Percentiles rank a stretch among this genome's conserved stretches.
phyloP scores from a whole-genome alignment of 2,797 vertebrate species.

The Gymnothorax javanicus region DNA sequence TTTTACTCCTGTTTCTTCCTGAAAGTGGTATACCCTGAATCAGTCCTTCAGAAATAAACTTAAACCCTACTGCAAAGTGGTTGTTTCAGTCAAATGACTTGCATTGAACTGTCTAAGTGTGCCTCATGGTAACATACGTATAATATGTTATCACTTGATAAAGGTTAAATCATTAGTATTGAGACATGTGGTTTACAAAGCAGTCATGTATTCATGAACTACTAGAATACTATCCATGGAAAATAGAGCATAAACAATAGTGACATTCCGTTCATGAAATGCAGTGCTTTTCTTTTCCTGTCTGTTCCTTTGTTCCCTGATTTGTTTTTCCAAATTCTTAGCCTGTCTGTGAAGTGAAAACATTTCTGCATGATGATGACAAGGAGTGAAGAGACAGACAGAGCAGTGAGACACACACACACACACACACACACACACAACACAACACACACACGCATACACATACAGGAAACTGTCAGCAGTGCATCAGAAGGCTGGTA shows the following conservation, averaged over 20 bases:
- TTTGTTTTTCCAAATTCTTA: not conserved
- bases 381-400: not conserved
- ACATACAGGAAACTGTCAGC: not conserved
- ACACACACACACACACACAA: conserved; percentile 3
- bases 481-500: not conserved
- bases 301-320: not conserved
- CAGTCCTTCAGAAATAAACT: conserved; percentile 5
- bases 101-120: not conserved
- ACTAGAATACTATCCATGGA: not conserved
- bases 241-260: not conserved
- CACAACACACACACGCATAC: conserved; percentile 5
- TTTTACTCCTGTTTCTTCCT: not conserved
- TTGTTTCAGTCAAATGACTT: not conserved
- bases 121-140: not conserved
- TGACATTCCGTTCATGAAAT: not conserved
- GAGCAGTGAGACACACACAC: not conserved
- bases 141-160: not conserved
- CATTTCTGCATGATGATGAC: not conserved
- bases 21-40: conserved; percentile 2
- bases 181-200: not conserved
- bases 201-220: not conserved
- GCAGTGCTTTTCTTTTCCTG: not conserved
- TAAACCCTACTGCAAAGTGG: not conserved
- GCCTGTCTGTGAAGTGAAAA: not conserved
- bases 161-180: not conserved